Conservation (phyloP, 2,797 vertebrate species). For the Cyprinodon diabolis region DNA sequence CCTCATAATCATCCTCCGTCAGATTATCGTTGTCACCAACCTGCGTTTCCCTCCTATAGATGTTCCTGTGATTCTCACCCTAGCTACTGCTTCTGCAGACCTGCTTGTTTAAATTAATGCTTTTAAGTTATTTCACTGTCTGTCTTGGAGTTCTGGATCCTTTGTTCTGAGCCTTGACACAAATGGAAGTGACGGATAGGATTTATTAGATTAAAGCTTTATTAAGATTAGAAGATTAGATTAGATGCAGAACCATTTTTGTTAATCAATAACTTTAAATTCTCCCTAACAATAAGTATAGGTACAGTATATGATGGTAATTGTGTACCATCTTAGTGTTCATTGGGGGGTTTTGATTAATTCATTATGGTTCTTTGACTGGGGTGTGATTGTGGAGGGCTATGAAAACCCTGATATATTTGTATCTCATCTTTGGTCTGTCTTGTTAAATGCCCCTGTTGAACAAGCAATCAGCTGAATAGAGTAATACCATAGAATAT, state of each 20-base stretch:
- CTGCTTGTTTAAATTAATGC: too few relatives aligned
- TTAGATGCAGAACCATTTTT: slow-evolving; percentile 12
- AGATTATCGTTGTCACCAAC: too few relatives aligned
- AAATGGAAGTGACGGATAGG: slow-evolving; percentile 45
- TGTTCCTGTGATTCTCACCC: too few relatives aligned
- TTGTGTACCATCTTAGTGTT: background rate
- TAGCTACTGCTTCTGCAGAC: too few relatives aligned
- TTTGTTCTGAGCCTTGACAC: too few relatives aligned
- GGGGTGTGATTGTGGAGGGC: background rate
- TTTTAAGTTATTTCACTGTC: too few relatives aligned
- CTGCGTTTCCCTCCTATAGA: too few relatives aligned
- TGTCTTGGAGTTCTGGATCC: too few relatives aligned
- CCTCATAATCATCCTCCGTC: too few relatives aligned
- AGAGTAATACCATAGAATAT: background rate
- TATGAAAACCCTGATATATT: too few relatives aligned
- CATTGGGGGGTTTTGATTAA: background rate
- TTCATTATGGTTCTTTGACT: too few relatives aligned
- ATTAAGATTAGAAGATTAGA: too few relatives aligned
- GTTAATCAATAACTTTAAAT: background rate
- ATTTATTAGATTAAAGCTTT: slow-evolving; percentile 46
- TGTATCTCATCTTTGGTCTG: background rate
- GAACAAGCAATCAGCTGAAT: background rate
- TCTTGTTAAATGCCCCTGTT: background rate
- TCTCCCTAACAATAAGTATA: background rate
- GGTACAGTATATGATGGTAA: background rate